phyloP scores from a whole-genome alignment of 2,797 vertebrate species.

The Alosa sapidissima region DNA sequence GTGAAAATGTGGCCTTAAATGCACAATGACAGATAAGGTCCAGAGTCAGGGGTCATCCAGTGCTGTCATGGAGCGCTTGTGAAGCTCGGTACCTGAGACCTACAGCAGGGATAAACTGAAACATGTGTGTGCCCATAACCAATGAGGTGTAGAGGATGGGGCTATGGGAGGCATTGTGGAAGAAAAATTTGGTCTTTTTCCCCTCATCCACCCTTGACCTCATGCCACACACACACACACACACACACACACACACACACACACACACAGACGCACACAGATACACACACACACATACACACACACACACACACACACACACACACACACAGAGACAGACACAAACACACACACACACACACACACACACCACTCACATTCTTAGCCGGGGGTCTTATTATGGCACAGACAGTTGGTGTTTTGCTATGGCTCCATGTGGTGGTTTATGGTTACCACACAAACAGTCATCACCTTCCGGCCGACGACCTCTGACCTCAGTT shows the following conservation, averaged over 20 bases:
- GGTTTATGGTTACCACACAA: conserved; percentile 75
- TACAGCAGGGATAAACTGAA: conserved; percentile 23
- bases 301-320: conserved; percentile 44
- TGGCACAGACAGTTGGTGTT: conserved; percentile 73
- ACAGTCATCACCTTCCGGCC: conserved; percentile 72
- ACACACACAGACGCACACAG: conserved; percentile 25
- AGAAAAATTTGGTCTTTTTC: conserved; percentile 31
- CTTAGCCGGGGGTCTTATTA: conserved; percentile 58
- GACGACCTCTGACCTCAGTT: conserved; percentile 63
- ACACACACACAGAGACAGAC: conserved; percentile 34
- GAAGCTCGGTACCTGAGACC: background rate
- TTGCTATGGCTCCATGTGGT: conserved; percentile 64
- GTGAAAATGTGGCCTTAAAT: background rate
- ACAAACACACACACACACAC: conserved; percentile 31
- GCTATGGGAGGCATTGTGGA: conserved; percentile 2
- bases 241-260: conserved; percentile 24
- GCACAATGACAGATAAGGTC: background rate
- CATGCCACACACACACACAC: conserved; percentile 24
- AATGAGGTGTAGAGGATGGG: background rate
- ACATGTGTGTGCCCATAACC: background rate
- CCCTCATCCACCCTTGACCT: conserved; percentile 64
- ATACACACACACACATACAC: conserved; percentile 45
- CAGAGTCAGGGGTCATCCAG: background rate
- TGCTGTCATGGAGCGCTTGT: background rate
- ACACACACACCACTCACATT: conserved; percentile 34